These are phyloP conservation scores for Cyanoramphus novaezelandiae DNA, from an alignment of 2,113 vertebrate species.

Conservation along the genomic window DNA sequence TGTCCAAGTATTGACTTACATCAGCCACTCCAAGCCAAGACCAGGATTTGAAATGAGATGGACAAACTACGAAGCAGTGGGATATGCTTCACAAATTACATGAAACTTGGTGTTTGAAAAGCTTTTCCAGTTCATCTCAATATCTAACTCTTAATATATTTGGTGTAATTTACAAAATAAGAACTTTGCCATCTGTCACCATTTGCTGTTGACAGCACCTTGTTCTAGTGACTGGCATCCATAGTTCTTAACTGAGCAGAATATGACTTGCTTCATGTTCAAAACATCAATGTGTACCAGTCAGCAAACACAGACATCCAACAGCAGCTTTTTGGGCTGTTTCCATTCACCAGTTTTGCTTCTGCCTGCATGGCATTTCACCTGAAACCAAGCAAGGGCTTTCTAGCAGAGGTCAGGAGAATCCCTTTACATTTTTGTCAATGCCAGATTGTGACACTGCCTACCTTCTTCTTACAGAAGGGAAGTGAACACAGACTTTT, in stretches of 20 bases:
- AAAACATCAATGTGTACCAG: neutral
- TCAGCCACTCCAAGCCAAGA: slow-evolving; percentile 3
- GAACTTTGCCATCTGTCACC: neutral
- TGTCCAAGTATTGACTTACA: slow-evolving; percentile 54
- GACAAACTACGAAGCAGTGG: neutral
- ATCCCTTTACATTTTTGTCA: neutral
- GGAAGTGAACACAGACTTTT: neutral
- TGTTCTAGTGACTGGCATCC: neutral
- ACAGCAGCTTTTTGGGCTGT: neutral
- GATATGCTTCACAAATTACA: neutral
- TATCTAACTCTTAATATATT: neutral
- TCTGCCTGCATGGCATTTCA: neutral
- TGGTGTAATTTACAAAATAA: neutral
- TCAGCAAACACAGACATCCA: neutral
- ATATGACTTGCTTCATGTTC: neutral
- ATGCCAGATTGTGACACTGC: neutral
- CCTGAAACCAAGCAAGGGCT: neutral
- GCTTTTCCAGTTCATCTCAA: neutral
- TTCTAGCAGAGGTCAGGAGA: neutral
- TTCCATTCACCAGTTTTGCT: neutral
- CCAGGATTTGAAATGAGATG: neutral
- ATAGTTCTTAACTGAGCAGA: neutral
- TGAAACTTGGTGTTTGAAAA: neutral
- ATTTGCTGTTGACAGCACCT: neutral
- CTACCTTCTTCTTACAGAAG: fast-evolving